These are phyloP conservation scores for Sciurus niger DNA, from an alignment of 2,113 vertebrate species.

Conservation along the genomic window DNA sequence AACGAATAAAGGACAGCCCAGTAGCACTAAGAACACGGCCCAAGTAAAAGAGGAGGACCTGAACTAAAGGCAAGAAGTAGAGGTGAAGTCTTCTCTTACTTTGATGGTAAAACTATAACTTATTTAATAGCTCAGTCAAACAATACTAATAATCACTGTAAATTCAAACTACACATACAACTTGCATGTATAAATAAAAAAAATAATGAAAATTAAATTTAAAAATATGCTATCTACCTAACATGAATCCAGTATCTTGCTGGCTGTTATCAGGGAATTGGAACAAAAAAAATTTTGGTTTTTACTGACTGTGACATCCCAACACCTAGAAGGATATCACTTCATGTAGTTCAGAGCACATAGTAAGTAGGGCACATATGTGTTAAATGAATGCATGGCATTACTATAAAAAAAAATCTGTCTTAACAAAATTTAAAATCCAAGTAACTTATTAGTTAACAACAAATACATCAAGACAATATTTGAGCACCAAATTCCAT, in stretches of 20 bases:
- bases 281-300: neutral
- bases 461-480: constrained; percentile 9
- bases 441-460: neutral
- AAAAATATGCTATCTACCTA: neutral
- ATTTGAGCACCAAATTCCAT: constrained; percentile 18
- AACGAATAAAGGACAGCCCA: neutral
- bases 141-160: constrained; percentile 26
- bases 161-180: constrained; percentile 25
- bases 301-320: neutral
- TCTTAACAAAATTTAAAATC: constrained; percentile 50
- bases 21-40: neutral
- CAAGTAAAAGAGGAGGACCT: neutral
- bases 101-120: neutral
- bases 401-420: neutral
- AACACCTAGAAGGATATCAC: neutral
- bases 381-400: neutral
- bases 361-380: neutral
- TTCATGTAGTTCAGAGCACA: constrained; percentile 9
- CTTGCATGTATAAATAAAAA: neutral
- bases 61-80: neutral
- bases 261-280: neutral
- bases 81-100: neutral
- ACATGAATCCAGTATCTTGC: neutral
- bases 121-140: neutral
- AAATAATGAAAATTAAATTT: constrained; percentile 52